Percentiles rank a stretch among this genome's conserved stretches.
These are phyloP conservation scores for Chaenocephalus aceratus DNA, from an alignment of 2,113 vertebrate species.

Conservation along the genomic window DNA sequence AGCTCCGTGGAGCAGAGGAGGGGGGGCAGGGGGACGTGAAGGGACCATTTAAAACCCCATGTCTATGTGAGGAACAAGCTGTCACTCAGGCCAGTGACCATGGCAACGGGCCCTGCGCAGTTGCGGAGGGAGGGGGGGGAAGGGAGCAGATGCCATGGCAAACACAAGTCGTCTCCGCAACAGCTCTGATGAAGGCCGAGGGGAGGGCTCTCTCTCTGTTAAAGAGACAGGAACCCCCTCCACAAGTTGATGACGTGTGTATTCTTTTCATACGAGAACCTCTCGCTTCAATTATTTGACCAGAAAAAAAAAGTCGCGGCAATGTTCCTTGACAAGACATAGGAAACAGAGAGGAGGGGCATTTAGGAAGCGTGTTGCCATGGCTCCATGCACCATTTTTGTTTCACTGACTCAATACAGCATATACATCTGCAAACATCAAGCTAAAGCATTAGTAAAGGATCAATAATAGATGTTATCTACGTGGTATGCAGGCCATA, in stretches of 20 bases:
- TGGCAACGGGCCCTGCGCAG: constrained; percentile 78
- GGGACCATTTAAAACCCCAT: constrained; percentile 69
- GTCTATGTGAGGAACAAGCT: constrained; percentile 73
- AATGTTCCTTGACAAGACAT: constrained; percentile 73
- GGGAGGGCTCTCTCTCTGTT: constrained; percentile 60
- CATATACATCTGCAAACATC: constrained; percentile 52
- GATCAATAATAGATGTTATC: constrained; percentile 8
- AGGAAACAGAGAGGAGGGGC: constrained; percentile 59
- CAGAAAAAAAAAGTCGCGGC: constrained; percentile 59
- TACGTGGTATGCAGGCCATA: background rate
- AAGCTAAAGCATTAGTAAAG: constrained; percentile 14
- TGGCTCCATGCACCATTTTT: constrained; percentile 68
- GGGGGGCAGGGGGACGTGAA: background rate
- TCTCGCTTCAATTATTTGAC: constrained; percentile 70
- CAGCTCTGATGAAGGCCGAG: constrained; percentile 54
- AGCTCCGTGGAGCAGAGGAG: constrained; percentile 4
- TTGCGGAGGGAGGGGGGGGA: constrained; percentile 67
- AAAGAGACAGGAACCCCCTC: constrained; percentile 71
- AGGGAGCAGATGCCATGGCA: constrained; percentile 79
- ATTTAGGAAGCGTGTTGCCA: constrained; percentile 67
- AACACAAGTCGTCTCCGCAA: constrained; percentile 79
- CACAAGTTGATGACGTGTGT: constrained; percentile 67
- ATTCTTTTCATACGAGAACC: constrained; percentile 68
- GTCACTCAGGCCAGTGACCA: constrained; percentile 81
- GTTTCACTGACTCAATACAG: constrained; percentile 51